A percentile compares a stretch with the other conserved stretches of the same genome.
Evolutionary conservation across 2,113 vertebrate species (phyloP).

Genomic region (Strix aluco): DNA sequence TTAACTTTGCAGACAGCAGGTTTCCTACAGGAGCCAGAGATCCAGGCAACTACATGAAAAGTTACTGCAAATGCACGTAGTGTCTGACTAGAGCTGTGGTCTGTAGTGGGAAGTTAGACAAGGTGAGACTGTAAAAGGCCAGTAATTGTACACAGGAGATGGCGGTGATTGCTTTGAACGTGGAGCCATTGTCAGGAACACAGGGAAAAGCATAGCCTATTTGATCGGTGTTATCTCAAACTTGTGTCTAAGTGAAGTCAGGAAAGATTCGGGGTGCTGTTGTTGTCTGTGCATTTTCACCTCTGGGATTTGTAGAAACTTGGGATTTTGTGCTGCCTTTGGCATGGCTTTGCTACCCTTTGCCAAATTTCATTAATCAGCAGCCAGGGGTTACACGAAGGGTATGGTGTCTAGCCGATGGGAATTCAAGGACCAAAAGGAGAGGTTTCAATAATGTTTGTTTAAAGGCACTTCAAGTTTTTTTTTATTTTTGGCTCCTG

Average conservation of each 20-base stretch:
- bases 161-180: slow-evolving; percentile 56
- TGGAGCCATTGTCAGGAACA: slow-evolving; percentile 34
- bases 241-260: slow-evolving; percentile 14
- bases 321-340: slow-evolving; percentile 49
- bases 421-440: slow-evolving; percentile 19
- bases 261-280: not conserved
- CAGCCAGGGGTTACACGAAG: slow-evolving; percentile 25
- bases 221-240: slow-evolving; percentile 26
- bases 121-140: slow-evolving; percentile 59
- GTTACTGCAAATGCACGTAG: slow-evolving; percentile 43
- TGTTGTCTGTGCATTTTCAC: slow-evolving; percentile 13
- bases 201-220: slow-evolving; percentile 2
- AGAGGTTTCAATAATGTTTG: not conserved
- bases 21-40: slow-evolving; percentile 18
- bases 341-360: not conserved
- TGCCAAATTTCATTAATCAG: slow-evolving; percentile 57
- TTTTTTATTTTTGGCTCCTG: not conserved
- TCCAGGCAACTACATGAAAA: slow-evolving; percentile 8
- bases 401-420: not conserved
- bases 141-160: slow-evolving; percentile 65
- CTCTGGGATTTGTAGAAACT: slow-evolving; percentile 32
- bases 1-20: slow-evolving; percentile 38
- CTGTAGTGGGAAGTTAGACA: slow-evolving; percentile 33
- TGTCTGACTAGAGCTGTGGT: slow-evolving; percentile 40
- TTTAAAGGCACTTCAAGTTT: slow-evolving; percentile 8